Evolutionary conservation across 1,140 invertebrate species (phyloP), one percentile per base, ranked within the genome.

Genomic region (Papilio helenus): DNA sequence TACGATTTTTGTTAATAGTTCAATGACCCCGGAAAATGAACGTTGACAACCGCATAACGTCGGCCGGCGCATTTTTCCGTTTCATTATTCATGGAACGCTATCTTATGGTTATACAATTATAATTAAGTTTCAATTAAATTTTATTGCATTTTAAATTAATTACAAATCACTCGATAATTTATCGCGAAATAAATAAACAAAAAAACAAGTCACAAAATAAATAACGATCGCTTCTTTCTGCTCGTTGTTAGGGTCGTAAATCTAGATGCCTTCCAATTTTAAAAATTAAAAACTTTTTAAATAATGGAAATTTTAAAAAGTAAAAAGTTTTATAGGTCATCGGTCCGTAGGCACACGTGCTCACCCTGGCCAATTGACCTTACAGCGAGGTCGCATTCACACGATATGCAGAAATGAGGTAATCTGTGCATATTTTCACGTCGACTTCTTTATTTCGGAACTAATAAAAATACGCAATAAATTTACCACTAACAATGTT

Each of bases 21-120:
- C 87, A 72, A 73, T 80, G 82, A 85, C 87, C 84, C 84, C 82
- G 83, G 83, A 80, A 80, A 83, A 82, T 80, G 44, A 74, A 49
- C 12, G 46, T 81, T 76, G 80, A 72, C 65, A 80, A 79, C 65
- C 76, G 76, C 76, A 77, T 20, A 77, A 76, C 49, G 55, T 77
- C 55, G 55, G 39, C 76, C 55, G 29, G 76, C 72, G 42, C 76
- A 77, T 77, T 77, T 77, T 77, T 77, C 76, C 76, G 76, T 61
- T 77, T 77, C 76, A 65, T 77, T 77, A 77, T 77, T 77, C 76
- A 77, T 61, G 51, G 76, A 65, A 77, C 39, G 34, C 58, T 65
- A 77, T 77, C 76, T 77, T 49, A 61, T 14, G 76, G 76, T 39
- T 55, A 77, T 77, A 61, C 55, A 65, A 65, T 61, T 65, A 77